Evolutionary conservation across 2,888 invertebrate genomes (phyloP), one percentile per base, ranked within the genome.

Genomic region (Drosophila picticornis): DNA sequence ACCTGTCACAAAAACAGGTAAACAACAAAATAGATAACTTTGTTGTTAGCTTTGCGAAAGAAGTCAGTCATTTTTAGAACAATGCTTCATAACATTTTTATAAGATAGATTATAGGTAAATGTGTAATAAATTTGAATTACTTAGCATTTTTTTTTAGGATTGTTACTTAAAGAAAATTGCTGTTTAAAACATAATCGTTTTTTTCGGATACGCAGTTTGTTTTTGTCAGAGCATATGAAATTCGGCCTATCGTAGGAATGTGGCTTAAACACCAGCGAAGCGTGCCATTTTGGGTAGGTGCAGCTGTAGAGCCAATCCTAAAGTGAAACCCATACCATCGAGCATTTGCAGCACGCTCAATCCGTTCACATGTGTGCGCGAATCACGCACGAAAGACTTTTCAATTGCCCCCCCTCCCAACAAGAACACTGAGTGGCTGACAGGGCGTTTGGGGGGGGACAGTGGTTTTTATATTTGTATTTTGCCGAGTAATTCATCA

Each of bases 321-420:
- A 51, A 62, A 70, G 38, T 40, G 50, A 31, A 31, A 27, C 51
- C 11, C 9, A 27, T 31, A 59, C 32, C 59, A 55, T 2, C 9
- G 25, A 38, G 27, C 11, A 32, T 46, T 64, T 51, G 34, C 60
- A 62, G 10, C 55, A 56, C 50, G 57, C 43, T 40, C 11, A 63
- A 63, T 46, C 27, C 72, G 31, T 62, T 61, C 67, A 57, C 71
- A 75, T 77, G 67, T 73, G 71, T 53, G 60, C 75, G 67, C 64
- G 57, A 63, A 60, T 72, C 83, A 90, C 89, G 89, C 85, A 90
- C 85, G 87, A 88, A 74, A 75, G 72, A 75, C 57, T 86, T 83
- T 74, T 66, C 76, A 75, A 82, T 90, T 75, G 71, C 70, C 72
- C 52, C 46, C 32, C 70, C 72, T 50, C 46, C 32, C 52, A 13